Base-by-base conservation (phyloP, 2,888 invertebrate species). In the Sepioteuthis lessoniana region DNA sequence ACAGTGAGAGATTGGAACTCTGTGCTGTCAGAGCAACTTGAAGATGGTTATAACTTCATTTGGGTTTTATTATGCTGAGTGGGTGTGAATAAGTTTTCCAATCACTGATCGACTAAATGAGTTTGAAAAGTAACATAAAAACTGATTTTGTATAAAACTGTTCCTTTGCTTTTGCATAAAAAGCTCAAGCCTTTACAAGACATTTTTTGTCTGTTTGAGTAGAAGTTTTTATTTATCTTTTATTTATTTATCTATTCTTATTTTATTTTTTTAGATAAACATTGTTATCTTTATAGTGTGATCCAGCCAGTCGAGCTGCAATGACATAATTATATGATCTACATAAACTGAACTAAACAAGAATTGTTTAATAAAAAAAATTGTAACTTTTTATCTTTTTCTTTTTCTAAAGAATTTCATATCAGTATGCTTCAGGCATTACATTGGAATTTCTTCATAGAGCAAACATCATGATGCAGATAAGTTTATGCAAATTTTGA, bases 281-380 rank as follows among this genome's bases (percentile, higher is more conserved):
- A 76, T 76, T 76, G n/a, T 76, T 76, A 76, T 76, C 76, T n/a
- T 76, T n/a, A 76, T 76, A 35, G 76, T n/a, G 76, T 35, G 76
- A n/a, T 76, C 35, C 35, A n/a, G n/a, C n/a, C 76, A n/a, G 76
- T 76, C 76, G n/a, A 35, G 76, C n/a, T 16, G n/a, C 35, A 13
- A 13, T 76, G 76, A 76, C 76, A n/a, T 76, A 76, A 76, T 76
- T 76, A 10, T 76, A n/a, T 4, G n/a, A 19, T 76, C 76, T 19
- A 76, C n/a, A 76, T 35, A 76, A 4, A 76, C 31, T 76, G 31
- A 31, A 76, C 28, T 25, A 21, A 60, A 76, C 16, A n/a, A n/a
- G 76, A 76, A 76, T 76, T 76, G 76, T 76, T 76, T 35, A 0
- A 76, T 13, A 76, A n/a, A 31, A 60, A 60, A 25, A 31, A 31